These are phyloP conservation scores for Melanotaenia maccullochi DNA, from an alignment of 2,797 vertebrate species.

Conservation along the genomic window DNA sequence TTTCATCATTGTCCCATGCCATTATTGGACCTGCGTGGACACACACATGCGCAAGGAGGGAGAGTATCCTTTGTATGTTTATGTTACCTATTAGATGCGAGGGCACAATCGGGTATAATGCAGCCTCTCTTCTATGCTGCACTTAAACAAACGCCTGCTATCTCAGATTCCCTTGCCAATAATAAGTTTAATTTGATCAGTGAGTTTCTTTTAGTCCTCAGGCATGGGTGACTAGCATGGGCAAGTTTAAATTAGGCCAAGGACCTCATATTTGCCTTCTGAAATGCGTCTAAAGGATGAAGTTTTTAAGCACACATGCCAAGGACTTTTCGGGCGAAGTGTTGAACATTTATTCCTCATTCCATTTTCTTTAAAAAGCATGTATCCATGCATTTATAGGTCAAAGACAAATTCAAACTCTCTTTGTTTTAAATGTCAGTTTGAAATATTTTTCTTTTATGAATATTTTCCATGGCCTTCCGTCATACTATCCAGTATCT, in stretches of 20 bases:
- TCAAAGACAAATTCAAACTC: conserved; percentile 24
- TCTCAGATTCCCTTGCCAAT: conserved; percentile 37
- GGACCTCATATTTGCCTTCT: conserved; percentile 39
- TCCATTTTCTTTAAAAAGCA: conserved; percentile 25
- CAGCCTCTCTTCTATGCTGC: conserved; percentile 21
- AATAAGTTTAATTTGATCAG: conserved; percentile 52
- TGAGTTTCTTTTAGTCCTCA: conserved; percentile 32
- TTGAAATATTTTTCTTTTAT: conserved; percentile 26
- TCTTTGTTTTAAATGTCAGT: conserved; percentile 34
- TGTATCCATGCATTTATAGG: conserved; percentile 29
- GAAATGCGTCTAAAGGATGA: conserved; percentile 33
- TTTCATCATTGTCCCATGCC: conserved; percentile 72
- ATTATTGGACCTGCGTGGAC: conserved; percentile 50
- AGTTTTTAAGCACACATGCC: conserved; percentile 32
- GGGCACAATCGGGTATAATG: conserved; percentile 35
- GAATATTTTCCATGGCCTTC: conserved; percentile 26
- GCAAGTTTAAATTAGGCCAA: conserved; percentile 43
- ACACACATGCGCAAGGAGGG: conserved; percentile 33
- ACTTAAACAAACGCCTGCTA: conserved; percentile 35
- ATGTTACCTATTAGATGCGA: conserved; percentile 36
- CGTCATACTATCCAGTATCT: conserved; percentile 28
- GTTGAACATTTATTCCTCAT: conserved; percentile 34
- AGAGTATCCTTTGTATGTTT: conserved; percentile 37
- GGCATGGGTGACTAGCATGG: conserved; percentile 34
- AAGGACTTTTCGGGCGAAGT: conserved; percentile 22